Percentiles rank a stretch among this genome's conserved stretches.
Conservation (phyloP, 35 echinoderm and acorn worm genomes). For the Ophiothrix spiculata region DNA sequence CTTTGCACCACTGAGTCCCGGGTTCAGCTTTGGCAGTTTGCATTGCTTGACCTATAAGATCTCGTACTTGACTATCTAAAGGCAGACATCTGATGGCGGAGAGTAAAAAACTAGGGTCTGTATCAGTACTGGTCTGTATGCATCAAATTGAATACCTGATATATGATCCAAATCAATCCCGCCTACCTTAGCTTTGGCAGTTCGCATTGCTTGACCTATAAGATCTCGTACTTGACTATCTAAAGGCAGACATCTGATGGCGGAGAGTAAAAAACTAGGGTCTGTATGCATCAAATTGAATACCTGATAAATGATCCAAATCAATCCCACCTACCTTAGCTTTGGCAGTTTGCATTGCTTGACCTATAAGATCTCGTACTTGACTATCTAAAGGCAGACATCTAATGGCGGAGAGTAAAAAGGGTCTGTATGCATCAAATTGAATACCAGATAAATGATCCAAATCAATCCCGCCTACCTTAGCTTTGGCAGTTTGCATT, state of each 20-base stretch:
- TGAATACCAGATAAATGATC: too few species aligned
- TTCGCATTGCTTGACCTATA: slow-evolving; percentile 85
- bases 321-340: slow-evolving; percentile 47
- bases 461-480: too few species aligned
- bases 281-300: slow-evolving; percentile 75
- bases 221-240: slow-evolving; percentile 71
- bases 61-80: slow-evolving; percentile 64
- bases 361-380: slow-evolving; percentile 82
- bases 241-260: slow-evolving; percentile 80
- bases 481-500: slow-evolving; percentile 88
- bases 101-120: slow-evolving; percentile 87
- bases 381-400: slow-evolving; percentile 72
- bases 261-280: slow-evolving; percentile 84
- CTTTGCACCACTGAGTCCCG: too few species aligned
- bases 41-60: slow-evolving; percentile 79
- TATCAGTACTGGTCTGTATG: too few species aligned
- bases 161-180: slow-evolving; percentile 5
- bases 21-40: slow-evolving; percentile 90
- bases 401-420: slow-evolving; percentile 79
- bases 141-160: slow-evolving; percentile 69
- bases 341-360: slow-evolving; percentile 88
- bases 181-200: slow-evolving; percentile 77
- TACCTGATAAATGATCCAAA: slow-evolving; percentile 47
- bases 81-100: slow-evolving; percentile 79
- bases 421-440: slow-evolving; percentile 87